A percentile compares a stretch with the other conserved stretches of the same genome.
phyloP scores from a whole-genome alignment of 2,888 invertebrate species.

The Celastrina argiolus region DNA sequence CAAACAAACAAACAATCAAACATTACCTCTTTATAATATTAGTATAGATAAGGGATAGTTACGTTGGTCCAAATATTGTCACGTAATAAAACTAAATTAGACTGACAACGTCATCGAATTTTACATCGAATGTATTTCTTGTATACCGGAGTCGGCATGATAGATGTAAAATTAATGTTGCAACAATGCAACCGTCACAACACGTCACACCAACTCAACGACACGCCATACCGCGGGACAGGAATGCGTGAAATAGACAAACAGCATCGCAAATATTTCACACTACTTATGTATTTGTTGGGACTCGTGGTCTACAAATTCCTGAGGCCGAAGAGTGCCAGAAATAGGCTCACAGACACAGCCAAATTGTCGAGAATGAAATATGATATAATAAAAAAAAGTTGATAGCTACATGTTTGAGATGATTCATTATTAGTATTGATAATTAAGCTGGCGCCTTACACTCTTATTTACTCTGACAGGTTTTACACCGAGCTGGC shows the following conservation, averaged over 20 bases:
- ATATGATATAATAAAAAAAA: too few relatives aligned
- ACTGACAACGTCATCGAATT: not conserved
- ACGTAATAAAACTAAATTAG: too few relatives aligned
- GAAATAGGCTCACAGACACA: too few relatives aligned
- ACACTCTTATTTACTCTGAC: slow-evolving; percentile 22
- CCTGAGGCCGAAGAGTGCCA: too few relatives aligned
- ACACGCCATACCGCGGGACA: not conserved
- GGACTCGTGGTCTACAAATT: too few relatives aligned
- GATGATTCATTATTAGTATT: too few relatives aligned
- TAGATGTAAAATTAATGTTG: slow-evolving; percentile 2
- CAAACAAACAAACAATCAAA: too few relatives aligned
- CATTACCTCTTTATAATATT: too few relatives aligned
- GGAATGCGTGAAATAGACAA: slow-evolving; percentile 11
- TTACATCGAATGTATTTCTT: not conserved
- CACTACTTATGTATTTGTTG: not conserved
- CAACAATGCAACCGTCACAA: slow-evolving; percentile 8
- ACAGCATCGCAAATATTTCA: slow-evolving; percentile 6
- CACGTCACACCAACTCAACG: slow-evolving; percentile 3
- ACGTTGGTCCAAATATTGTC: too few relatives aligned
- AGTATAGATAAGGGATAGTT: too few relatives aligned
- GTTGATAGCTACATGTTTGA: not conserved
- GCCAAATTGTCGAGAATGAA: too few relatives aligned
- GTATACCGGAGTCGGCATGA: not conserved
- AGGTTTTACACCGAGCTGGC: slow-evolving; percentile 31
- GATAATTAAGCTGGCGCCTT: slow-evolving; percentile 21